phyloP scores from a whole-genome alignment of 2,797 vertebrate species.

The Bryconaethiops microstoma region DNA sequence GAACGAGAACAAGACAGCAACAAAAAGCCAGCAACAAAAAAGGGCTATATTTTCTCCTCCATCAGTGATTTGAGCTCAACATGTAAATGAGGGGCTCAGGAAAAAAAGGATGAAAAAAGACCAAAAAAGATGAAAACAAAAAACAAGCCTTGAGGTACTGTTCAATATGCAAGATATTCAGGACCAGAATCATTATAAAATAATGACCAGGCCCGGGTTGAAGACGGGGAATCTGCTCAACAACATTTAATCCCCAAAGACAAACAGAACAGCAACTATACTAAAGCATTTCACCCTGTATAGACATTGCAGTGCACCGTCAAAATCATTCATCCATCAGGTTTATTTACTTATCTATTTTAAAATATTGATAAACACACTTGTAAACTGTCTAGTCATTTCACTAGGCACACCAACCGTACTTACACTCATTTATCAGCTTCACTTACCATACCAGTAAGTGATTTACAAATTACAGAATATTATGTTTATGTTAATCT shows the following conservation, averaged over 20 bases:
- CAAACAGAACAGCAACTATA: not conserved
- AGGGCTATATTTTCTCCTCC: constrained; percentile 66
- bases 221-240: not conserved
- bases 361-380: too few species aligned
- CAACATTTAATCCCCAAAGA: not conserved
- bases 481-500: too few species aligned
- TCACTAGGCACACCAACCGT: too few species aligned
- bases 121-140: not conserved
- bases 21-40: constrained; percentile 25
- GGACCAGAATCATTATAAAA: constrained; percentile 21
- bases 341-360: too few species aligned
- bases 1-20: not conserved
- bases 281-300: not conserved
- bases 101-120: constrained; percentile 4
- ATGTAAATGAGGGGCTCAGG: constrained; percentile 77
- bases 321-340: not conserved
- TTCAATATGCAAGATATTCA: constrained; percentile 4
- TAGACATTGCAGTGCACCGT: not conserved
- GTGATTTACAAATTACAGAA: too few species aligned
- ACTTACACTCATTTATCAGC: too few species aligned
- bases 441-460: too few species aligned
- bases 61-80: constrained; percentile 74
- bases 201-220: not conserved
- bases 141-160: constrained; percentile 25
- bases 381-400: too few species aligned